phyloP scores from a whole-genome alignment of 2,113 vertebrate genomes.

The Sebastes schlegelii region DNA sequence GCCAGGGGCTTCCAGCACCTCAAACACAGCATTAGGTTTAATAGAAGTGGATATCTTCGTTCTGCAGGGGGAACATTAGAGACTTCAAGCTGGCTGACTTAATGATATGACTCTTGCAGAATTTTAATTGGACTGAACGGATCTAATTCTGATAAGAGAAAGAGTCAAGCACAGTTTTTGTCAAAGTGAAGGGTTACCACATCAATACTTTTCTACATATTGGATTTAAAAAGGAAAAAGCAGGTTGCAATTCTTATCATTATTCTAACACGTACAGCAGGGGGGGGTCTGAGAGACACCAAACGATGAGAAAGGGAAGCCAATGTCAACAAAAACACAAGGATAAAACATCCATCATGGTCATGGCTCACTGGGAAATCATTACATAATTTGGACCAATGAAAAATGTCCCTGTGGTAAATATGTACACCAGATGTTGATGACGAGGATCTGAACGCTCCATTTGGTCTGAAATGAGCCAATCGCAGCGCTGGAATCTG shows the following conservation, averaged over 20 bases:
- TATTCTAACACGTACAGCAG: not conserved
- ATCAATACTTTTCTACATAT: not conserved
- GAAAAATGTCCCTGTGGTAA: not conserved
- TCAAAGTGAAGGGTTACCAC: not conserved
- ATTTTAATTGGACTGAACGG: too few relatives aligned
- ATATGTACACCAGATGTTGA: not conserved
- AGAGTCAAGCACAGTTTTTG: too few relatives aligned
- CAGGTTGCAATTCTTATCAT: not conserved
- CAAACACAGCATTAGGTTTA: not conserved
- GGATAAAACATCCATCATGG: not conserved
- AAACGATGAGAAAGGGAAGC: not conserved
- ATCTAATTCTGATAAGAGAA: too few relatives aligned
- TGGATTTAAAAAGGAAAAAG: not conserved
- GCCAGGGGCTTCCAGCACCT: not conserved
- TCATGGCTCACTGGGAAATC: not conserved
- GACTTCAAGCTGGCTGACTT: too few relatives aligned
- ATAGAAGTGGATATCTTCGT: not conserved
- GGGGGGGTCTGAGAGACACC: too few relatives aligned
- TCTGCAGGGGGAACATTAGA: not conserved
- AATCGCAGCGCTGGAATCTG: conserved; percentile 23
- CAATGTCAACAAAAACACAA: not conserved
- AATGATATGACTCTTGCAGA: too few relatives aligned
- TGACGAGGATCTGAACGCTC: not conserved
- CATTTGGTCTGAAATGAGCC: conserved; percentile 45
- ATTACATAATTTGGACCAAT: not conserved